Evolutionary conservation across 2,797 vertebrate species (phyloP).

Genomic region (Hafferia zeledoni): DNA sequence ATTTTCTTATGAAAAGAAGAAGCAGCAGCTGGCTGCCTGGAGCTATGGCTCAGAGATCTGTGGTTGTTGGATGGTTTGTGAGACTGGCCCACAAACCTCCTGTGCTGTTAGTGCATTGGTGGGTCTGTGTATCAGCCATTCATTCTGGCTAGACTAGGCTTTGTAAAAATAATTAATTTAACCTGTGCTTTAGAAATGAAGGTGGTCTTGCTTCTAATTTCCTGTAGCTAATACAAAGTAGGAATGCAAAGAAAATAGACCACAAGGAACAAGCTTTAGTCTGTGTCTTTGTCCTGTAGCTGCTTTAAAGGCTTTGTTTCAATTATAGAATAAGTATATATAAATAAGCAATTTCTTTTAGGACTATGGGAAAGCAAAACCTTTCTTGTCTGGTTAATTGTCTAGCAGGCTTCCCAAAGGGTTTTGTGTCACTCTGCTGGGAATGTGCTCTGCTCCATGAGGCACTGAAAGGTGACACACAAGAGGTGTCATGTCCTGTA

Average conservation of each 20-base stretch:
- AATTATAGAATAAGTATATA: background rate
- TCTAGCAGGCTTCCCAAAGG: background rate
- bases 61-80: background rate
- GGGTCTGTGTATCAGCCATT: background rate
- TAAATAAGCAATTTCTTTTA: background rate
- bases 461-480: background rate
- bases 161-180: slow-evolving; percentile 15
- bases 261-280: background rate
- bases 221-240: background rate
- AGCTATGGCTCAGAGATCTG: background rate
- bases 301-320: background rate
- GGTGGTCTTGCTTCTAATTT: slow-evolving; percentile 31
- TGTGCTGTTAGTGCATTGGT: background rate
- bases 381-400: background rate
- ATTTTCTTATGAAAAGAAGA: background rate
- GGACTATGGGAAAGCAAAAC: background rate
- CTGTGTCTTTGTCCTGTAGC: background rate
- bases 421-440: background rate
- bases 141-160: background rate
- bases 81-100: background rate
- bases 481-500: background rate
- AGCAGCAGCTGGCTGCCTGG: background rate
- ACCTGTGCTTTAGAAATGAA: slow-evolving; percentile 19
- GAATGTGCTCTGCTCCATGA: background rate
- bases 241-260: background rate